Evolutionary conservation across 2,113 vertebrate species (phyloP).

Genomic region (Oxyruncus cristatus): DNA sequence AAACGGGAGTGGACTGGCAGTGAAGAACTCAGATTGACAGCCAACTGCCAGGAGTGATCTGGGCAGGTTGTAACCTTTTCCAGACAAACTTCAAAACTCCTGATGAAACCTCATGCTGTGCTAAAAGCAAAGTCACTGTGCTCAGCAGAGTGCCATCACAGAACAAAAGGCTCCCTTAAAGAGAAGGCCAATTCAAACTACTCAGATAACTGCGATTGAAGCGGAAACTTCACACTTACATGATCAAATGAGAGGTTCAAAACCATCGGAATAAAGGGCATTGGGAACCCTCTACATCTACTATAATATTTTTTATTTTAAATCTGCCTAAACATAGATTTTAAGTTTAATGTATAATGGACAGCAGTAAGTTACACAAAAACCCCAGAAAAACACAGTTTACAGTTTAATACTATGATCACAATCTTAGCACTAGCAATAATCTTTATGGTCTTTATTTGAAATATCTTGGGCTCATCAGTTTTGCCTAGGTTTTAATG

Average conservation of each 20-base stretch:
- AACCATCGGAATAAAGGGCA: not conserved
- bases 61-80: not conserved
- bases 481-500: not conserved
- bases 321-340: not conserved
- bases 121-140: conserved; percentile 42
- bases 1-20: not conserved
- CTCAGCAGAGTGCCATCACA: not conserved
- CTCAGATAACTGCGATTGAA: not conserved
- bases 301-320: not conserved
- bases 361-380: not conserved
- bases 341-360: not conserved
- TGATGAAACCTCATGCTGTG: conserved; percentile 8
- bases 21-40: not conserved
- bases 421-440: not conserved
- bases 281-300: not conserved
- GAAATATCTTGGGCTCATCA: not conserved
- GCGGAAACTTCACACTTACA: not conserved
- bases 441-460: not conserved
- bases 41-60: not conserved
- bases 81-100: not conserved
- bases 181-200: conserved; percentile 12
- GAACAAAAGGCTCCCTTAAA: conserved; percentile 35
- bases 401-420: not conserved
- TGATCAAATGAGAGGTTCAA: conserved; percentile 35
- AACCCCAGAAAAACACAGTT: not conserved